phyloP scores from a whole-genome alignment of 2,888 invertebrate species.

The Thecocarcelia acutangulata region DNA sequence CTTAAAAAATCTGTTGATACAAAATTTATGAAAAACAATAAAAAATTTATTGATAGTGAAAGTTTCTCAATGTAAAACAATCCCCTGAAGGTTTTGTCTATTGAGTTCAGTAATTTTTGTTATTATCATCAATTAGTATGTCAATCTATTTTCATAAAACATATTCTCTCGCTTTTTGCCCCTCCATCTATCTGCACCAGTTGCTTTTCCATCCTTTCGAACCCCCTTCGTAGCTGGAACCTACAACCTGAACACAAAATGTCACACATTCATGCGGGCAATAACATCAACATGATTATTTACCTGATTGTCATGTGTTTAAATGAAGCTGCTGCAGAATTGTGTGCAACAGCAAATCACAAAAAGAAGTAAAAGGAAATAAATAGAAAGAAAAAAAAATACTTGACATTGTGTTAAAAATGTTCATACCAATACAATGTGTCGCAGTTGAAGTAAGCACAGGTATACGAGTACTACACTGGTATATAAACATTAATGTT shows the following conservation, averaged over 20 bases:
- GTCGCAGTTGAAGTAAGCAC: slow-evolving; percentile 10
- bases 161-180: slow-evolving; percentile 12
- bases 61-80: too few relatives aligned
- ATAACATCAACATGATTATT: slow-evolving; percentile 30
- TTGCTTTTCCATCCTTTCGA: neutral
- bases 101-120: neutral
- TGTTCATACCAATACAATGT: neutral
- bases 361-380: neutral
- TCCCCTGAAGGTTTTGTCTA: too few relatives aligned
- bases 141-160: neutral
- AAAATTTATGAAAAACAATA: too few relatives aligned
- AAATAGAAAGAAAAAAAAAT: neutral
- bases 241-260: slow-evolving; percentile 6
- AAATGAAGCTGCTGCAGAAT: slow-evolving; percentile 31
- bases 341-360: neutral
- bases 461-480: neutral
- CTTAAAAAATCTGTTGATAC: too few relatives aligned
- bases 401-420: slow-evolving; percentile 45
- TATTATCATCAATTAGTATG: neutral
- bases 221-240: neutral
- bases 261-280: slow-evolving; percentile 24
- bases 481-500: neutral
- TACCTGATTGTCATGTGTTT: slow-evolving; percentile 48
- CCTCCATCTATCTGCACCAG: slow-evolving; percentile 18
- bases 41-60: too few relatives aligned